Conservation (phyloP, 2,113 vertebrate species). For the Ptychochromis oligacanthus region DNA sequence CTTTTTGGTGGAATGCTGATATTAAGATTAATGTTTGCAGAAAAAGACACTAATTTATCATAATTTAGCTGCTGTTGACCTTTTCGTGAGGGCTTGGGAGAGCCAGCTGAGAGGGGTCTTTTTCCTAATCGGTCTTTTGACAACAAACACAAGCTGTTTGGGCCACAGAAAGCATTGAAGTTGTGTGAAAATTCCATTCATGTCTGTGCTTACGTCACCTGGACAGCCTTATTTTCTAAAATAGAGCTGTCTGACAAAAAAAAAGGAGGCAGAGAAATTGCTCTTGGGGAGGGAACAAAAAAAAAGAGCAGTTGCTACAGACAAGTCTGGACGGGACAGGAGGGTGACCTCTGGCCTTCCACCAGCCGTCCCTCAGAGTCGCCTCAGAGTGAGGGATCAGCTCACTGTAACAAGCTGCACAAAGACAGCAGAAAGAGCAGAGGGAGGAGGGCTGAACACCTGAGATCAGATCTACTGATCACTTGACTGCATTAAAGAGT, state of each 20-base stretch:
- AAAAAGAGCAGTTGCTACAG: slow-evolving; percentile 72
- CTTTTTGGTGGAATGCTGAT: slow-evolving; percentile 64
- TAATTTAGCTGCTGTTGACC: slow-evolving; percentile 67
- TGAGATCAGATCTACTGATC: slow-evolving; percentile 69
- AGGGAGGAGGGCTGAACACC: slow-evolving; percentile 54
- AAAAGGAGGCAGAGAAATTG: slow-evolving; percentile 57
- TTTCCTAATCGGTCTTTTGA: slow-evolving; percentile 60
- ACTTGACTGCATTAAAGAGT: slow-evolving; percentile 52
- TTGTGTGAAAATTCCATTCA: slow-evolving; percentile 28
- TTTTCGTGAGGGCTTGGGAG: slow-evolving; percentile 33
- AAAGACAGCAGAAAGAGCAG: slow-evolving; percentile 48
- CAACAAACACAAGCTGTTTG: slow-evolving; percentile 75
- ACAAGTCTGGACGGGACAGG: slow-evolving; percentile 74
- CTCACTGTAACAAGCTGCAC: slow-evolving; percentile 56
- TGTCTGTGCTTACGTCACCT: slow-evolving; percentile 43
- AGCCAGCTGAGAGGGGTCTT: slow-evolving; percentile 49
- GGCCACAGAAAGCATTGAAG: slow-evolving; percentile 48
- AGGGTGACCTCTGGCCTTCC: slow-evolving; percentile 65
- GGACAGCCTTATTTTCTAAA: slow-evolving; percentile 31
- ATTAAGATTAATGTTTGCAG: slow-evolving; percentile 53
- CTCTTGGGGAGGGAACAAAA: slow-evolving; percentile 5
- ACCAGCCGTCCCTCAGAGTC: slow-evolving; percentile 43
- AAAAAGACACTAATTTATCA: slow-evolving; percentile 52
- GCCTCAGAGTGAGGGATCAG: slow-evolving; percentile 31
- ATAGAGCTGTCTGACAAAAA: slow-evolving; percentile 60